A percentile compares a stretch with the other conserved stretches of the same genome.
phyloP scores from a whole-genome alignment of 2,113 vertebrate genomes.

The Ceratotherium simum region DNA sequence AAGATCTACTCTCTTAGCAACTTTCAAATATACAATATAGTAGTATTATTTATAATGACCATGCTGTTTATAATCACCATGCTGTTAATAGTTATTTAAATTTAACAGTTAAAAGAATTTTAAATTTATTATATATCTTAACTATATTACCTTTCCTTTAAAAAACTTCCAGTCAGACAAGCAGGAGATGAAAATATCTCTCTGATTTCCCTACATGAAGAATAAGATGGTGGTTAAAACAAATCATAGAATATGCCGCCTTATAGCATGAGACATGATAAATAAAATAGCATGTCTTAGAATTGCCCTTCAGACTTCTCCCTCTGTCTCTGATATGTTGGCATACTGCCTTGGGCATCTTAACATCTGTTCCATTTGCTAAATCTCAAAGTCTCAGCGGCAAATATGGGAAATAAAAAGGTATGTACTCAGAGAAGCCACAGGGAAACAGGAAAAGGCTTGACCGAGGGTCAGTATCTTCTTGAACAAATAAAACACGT shows the following conservation, averaged over 20 bases:
- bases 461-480: background rate
- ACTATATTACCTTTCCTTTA: conserved; percentile 79
- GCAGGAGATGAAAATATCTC: conserved; percentile 83
- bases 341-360: background rate
- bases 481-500: conserved; percentile 4
- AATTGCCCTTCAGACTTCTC: background rate
- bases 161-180: conserved; percentile 84
- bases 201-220: conserved; percentile 82
- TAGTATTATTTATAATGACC: background rate
- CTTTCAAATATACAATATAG: background rate
- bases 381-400: conserved; percentile 26
- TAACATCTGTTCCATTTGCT: background rate
- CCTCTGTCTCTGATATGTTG: background rate
- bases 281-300: background rate
- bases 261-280: background rate
- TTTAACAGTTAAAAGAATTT: background rate
- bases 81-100: too few species aligned
- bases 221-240: conserved; percentile 50
- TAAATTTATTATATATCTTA: background rate
- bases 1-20: background rate
- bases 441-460: background rate
- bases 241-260: background rate
- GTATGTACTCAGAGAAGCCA: background rate
- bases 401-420: background rate
- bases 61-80: background rate